These are phyloP conservation scores for Cepaea nemoralis DNA, from an alignment of 1,140 invertebrate species.

Conservation along the genomic window DNA sequence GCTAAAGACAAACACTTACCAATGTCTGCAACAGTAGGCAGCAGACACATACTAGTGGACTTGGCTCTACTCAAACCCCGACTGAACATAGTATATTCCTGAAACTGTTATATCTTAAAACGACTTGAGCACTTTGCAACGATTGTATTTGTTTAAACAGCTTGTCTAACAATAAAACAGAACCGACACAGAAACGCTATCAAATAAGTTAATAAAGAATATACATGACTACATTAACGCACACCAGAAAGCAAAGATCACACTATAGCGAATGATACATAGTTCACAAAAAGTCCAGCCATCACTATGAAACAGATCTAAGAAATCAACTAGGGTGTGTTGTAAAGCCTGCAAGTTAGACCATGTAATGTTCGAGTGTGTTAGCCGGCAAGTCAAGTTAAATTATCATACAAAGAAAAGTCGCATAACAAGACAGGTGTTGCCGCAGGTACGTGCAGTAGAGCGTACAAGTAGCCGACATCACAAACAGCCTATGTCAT, in stretches of 20 bases:
- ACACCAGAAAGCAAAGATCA: background rate
- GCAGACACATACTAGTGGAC: no score
- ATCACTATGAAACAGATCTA: background rate
- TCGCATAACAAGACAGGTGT: background rate
- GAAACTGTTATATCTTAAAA: no score
- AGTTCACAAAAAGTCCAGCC: background rate
- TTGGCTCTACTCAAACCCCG: no score
- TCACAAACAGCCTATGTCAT: no score
- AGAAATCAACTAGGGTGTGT: background rate
- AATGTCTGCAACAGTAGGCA: no score
- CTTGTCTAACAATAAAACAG: no score
- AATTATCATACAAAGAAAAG: background rate
- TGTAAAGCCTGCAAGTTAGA: background rate
- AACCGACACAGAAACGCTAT: no score
- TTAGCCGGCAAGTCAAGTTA: background rate
- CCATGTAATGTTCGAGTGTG: background rate
- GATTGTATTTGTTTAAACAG: no score
- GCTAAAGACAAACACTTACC: no score
- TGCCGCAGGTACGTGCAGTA: background rate
- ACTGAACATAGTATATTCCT: no score
- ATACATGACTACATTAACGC: background rate
- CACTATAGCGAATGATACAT: background rate
- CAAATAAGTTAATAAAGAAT: no score
- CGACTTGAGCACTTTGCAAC: no score
- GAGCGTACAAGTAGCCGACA: background rate